phyloP scores from a whole-genome alignment of 2,113 vertebrate genomes.

The Pheucticus melanocephalus region DNA sequence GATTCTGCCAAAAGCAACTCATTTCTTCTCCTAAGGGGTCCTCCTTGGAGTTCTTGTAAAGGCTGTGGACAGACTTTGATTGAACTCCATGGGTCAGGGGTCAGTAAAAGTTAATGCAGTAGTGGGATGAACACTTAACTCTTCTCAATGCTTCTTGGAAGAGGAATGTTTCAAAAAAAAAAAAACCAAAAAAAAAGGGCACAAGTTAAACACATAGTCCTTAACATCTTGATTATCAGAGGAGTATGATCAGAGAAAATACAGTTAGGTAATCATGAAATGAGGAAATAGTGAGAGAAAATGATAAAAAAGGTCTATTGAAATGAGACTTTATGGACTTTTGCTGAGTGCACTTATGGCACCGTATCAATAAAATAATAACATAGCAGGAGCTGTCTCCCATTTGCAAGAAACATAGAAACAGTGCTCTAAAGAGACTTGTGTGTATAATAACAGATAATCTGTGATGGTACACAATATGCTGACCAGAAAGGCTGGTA shows the following conservation, averaged over 20 bases:
- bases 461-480: not conserved
- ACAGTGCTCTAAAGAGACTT: not conserved
- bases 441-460: not conserved
- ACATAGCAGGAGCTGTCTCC: not conserved
- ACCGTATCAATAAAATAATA: not conserved
- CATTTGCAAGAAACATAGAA: conserved; percentile 4
- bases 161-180: not conserved
- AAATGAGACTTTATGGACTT: not conserved
- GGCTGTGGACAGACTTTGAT: not conserved
- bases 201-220: not conserved
- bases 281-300: not conserved
- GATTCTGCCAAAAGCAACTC: not conserved
- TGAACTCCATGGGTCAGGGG: not conserved
- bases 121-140: not conserved
- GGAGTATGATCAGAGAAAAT: not conserved
- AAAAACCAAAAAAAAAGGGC: not conserved
- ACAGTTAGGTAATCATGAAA: not conserved
- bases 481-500: not conserved
- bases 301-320: not conserved
- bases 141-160: not conserved
- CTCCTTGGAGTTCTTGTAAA: not conserved
- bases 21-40: not conserved
- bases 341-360: not conserved
- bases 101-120: not conserved
- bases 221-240: not conserved